A percentile compares a stretch with the other conserved stretches of the same genome.
phyloP scores from a whole-genome alignment of 2,113 vertebrate genomes.

The Pungitius pungitius region DNA sequence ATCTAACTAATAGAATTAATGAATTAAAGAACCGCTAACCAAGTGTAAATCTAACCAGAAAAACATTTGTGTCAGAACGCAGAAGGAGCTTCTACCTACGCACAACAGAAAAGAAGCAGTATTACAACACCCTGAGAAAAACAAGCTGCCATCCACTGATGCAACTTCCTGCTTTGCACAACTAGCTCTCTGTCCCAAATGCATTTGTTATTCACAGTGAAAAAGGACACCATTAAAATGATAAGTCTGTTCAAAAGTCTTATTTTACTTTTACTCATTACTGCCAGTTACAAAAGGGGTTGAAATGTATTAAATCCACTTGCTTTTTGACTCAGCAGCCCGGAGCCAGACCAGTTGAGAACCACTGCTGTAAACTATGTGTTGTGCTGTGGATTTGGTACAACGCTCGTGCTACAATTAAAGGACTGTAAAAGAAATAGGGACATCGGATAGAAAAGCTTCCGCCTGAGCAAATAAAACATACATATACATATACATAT shows the following conservation, averaged over 20 bases:
- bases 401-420: background rate
- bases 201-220: background rate
- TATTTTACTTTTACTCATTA: no score
- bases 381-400: background rate
- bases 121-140: constrained; percentile 43
- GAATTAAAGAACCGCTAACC: background rate
- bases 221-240: background rate
- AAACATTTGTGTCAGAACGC: background rate
- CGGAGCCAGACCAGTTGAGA: no score
- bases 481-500: no score
- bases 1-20: no score
- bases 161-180: constrained; percentile 54
- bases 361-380: background rate
- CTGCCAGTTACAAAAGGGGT: background rate
- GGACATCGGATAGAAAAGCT: no score
- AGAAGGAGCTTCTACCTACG: background rate
- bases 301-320: background rate
- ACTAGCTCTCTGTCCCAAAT: constrained; percentile 22
- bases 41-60: background rate
- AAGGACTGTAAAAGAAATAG: no score
- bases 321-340: background rate
- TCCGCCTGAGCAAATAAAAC: no score
- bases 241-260: background rate
- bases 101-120: constrained; percentile 14
- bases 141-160: constrained; percentile 34